phyloP scores from a whole-genome alignment of 92 coral and sea anemone genomes.

The Porites rus region DNA sequence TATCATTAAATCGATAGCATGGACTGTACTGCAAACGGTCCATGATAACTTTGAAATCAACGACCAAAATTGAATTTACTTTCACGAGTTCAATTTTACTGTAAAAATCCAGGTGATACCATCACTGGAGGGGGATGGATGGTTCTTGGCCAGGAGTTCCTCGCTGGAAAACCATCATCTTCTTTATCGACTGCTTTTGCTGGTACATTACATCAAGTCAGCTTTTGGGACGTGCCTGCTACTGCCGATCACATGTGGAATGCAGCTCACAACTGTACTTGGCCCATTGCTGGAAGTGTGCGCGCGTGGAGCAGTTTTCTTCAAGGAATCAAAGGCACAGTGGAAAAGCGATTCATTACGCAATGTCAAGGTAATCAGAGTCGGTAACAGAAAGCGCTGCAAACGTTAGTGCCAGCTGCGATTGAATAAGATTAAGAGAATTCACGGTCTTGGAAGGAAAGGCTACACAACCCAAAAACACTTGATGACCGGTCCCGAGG shows the following conservation, averaged over 20 bases:
- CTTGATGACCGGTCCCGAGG: too few species aligned
- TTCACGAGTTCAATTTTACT: too few species aligned
- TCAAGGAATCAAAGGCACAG: slow-evolving; percentile 63
- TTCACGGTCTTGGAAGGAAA: too few species aligned
- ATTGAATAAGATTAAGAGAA: too few species aligned
- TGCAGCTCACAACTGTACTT: slow-evolving; percentile 70
- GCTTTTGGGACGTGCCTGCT: slow-evolving; percentile 64
- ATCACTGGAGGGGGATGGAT: slow-evolving; percentile 72
- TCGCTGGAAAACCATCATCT: slow-evolving; percentile 20
- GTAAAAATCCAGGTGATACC: background rate
- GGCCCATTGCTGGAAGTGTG: slow-evolving; percentile 74
- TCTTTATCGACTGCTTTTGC: slow-evolving; percentile 51
- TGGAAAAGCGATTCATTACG: slow-evolving; percentile 53
- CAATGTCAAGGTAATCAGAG: slow-evolving; percentile 60
- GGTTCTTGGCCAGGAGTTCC: slow-evolving; percentile 64
- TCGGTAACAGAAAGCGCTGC: background rate
- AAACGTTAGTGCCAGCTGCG: too few species aligned
- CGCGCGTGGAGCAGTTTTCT: slow-evolving; percentile 69
- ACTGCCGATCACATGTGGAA: slow-evolving; percentile 70
- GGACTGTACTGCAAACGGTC: too few species aligned
- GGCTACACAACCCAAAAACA: too few species aligned
- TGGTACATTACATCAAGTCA: slow-evolving; percentile 70
- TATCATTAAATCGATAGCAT: too few species aligned
- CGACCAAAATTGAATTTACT: too few species aligned
- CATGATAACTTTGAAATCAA: too few species aligned